Percentiles rank a stretch among this genome's conserved stretches.
Evolutionary conservation across 2,113 vertebrate genomes (phyloP).

Genomic region (Gymnogyps californianus): DNA sequence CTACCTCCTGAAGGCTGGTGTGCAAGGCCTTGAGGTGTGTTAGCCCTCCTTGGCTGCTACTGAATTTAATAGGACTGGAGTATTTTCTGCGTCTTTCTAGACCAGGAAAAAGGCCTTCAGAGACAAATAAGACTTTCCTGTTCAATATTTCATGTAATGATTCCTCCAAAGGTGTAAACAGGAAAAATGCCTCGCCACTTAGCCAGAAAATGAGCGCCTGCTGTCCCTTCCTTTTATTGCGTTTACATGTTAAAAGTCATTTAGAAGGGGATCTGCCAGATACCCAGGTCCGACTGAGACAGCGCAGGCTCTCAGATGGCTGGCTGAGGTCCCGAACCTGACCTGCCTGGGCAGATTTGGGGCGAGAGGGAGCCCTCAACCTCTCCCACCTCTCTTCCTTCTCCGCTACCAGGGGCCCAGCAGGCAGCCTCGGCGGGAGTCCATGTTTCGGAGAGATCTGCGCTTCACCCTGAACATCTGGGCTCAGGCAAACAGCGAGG

Average conservation of each 20-base stretch:
- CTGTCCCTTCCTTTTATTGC: not conserved
- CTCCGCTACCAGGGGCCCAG: not conserved
- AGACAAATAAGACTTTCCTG: slow-evolving; percentile 32
- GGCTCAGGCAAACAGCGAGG: not conserved
- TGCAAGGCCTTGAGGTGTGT: not conserved
- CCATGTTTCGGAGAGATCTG: fast-evolving
- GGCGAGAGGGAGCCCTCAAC: not conserved
- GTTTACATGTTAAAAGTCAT: not conserved
- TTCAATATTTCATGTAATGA: slow-evolving; percentile 53
- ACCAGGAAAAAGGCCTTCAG: not conserved
- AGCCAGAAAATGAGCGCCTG: not conserved
- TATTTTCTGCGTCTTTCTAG: not conserved
- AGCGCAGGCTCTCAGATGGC: not conserved
- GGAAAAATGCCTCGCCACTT: slow-evolving; percentile 12
- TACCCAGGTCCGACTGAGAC: not conserved
- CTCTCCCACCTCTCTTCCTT: not conserved
- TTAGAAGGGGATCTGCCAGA: not conserved
- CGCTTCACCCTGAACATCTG: not conserved
- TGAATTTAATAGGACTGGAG: not conserved
- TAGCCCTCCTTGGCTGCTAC: not conserved
- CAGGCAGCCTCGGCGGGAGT: fast-evolving
- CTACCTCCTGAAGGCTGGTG: not conserved
- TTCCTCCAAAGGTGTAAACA: slow-evolving; percentile 51
- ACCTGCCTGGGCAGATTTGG: not conserved
- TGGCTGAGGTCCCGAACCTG: not conserved